Evolutionary conservation across 2,888 invertebrate genomes (phyloP).

Genomic region (Dyspetes luteomarginatus): DNA sequence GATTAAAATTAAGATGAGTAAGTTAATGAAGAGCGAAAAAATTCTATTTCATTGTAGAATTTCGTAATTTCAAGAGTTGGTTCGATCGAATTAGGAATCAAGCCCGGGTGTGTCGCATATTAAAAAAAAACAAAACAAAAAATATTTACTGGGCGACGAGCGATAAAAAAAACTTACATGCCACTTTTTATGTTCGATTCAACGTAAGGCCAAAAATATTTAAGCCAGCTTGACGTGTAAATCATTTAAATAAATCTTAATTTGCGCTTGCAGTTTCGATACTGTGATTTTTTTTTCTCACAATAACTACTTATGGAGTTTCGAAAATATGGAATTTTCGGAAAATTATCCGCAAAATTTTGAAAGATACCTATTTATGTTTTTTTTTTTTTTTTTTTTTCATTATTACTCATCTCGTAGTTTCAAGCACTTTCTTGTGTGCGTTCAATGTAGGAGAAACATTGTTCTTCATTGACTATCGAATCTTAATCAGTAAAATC

Average conservation of each 20-base stretch:
- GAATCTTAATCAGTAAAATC: conserved; percentile 20
- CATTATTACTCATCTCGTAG: neutral
- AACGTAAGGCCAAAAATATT: conserved; percentile 16
- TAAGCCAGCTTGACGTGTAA: conserved; percentile 15
- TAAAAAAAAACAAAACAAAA: neutral
- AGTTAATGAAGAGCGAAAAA: neutral
- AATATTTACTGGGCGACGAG: too few species aligned
- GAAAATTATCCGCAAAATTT: neutral
- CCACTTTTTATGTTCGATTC: neutral
- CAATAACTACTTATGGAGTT: conserved; percentile 12
- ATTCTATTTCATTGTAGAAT: too few species aligned
- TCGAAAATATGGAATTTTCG: neutral
- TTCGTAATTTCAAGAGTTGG: too few species aligned
- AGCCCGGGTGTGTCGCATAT: too few species aligned
- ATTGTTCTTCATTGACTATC: conserved; percentile 17
- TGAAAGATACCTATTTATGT: conserved; percentile 30
- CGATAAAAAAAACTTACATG: too few species aligned
- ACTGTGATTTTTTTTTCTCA: conserved; percentile 1
- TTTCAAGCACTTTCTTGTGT: neutral
- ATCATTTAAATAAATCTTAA: neutral
- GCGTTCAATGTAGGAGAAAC: neutral
- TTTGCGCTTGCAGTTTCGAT: conserved; percentile 7
- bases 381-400: neutral
- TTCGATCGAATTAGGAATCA: too few species aligned
- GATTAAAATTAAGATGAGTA: neutral